These are phyloP conservation scores for Thalassoma bifasciatum DNA, from an alignment of 2,113 vertebrate species.

Conservation along the genomic window DNA sequence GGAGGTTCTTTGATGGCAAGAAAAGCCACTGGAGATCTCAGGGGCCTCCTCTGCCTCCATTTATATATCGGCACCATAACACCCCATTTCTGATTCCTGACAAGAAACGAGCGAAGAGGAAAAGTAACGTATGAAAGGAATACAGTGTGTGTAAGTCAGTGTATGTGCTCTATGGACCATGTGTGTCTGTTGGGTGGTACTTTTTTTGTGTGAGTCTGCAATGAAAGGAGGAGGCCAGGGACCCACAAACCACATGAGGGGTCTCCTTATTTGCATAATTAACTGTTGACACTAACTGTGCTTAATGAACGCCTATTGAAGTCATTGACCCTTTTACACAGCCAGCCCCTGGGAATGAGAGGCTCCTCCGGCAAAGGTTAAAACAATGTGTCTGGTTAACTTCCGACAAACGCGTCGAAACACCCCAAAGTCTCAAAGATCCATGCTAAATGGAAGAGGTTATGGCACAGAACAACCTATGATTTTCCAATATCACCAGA, in stretches of 20 bases:
- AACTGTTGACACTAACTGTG: slow-evolving; percentile 84
- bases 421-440: slow-evolving; percentile 54
- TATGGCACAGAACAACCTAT: slow-evolving; percentile 51
- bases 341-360: slow-evolving; percentile 79
- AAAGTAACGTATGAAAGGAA: slow-evolving; percentile 61
- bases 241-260: slow-evolving; percentile 72
- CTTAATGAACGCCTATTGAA: slow-evolving; percentile 84
- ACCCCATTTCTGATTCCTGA: slow-evolving; percentile 68
- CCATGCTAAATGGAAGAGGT: slow-evolving; percentile 41
- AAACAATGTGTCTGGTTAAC: slow-evolving; percentile 80
- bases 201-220: slow-evolving; percentile 64
- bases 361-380: slow-evolving; percentile 76
- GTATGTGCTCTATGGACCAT: slow-evolving; percentile 44
- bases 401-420: slow-evolving; percentile 69
- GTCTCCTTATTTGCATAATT: slow-evolving; percentile 84
- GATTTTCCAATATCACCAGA: slow-evolving; percentile 62
- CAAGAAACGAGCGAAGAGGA: slow-evolving; percentile 68
- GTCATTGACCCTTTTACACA: slow-evolving; percentile 76
- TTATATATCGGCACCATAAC: slow-evolving; percentile 72
- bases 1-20: slow-evolving; percentile 81
- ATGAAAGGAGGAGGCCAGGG: slow-evolving; percentile 73
- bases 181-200: slow-evolving; percentile 58
- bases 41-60: slow-evolving; percentile 75
- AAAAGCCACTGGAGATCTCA: slow-evolving; percentile 73
- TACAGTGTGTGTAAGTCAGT: slow-evolving; percentile 56